phyloP scores from a whole-genome alignment of 92 coral and sea anemone species.

The Porites divaricata region DNA sequence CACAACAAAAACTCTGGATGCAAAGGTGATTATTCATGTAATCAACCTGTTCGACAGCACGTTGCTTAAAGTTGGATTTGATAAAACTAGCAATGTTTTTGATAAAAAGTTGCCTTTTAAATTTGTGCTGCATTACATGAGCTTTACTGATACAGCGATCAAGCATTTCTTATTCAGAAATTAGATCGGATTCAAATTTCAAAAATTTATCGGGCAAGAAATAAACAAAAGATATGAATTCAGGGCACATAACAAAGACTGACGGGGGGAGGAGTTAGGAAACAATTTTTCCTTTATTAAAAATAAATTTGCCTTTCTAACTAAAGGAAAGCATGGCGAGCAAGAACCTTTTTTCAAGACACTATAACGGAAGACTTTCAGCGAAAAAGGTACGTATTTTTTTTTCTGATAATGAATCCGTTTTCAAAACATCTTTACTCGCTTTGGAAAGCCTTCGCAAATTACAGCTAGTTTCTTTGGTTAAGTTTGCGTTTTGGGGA shows the following conservation, averaged over 20 bases:
- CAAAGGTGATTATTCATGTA: background rate
- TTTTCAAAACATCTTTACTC: too few species aligned
- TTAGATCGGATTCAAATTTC: too few species aligned
- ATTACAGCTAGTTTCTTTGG: too few species aligned
- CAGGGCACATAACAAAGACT: background rate
- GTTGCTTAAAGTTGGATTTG: too few species aligned
- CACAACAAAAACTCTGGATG: background rate
- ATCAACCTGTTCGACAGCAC: too few species aligned
- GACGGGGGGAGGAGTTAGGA: too few species aligned
- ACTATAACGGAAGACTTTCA: background rate
- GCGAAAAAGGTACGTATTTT: background rate
- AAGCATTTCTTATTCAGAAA: background rate
- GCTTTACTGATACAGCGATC: background rate
- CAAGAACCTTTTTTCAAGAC: background rate
- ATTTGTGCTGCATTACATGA: too few species aligned
- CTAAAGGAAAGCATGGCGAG: conserved; percentile 2
- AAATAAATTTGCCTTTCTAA: background rate
- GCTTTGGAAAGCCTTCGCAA: too few species aligned
- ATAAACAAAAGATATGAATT: background rate
- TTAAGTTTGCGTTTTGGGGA: too few species aligned
- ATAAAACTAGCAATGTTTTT: too few species aligned
- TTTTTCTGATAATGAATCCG: too few species aligned
- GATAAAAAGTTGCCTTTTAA: too few species aligned
- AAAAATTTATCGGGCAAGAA: background rate
- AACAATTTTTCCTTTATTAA: background rate